Evolutionary conservation across 1,140 invertebrate genomes (phyloP).

Genomic region (Apolygus lucorum): DNA sequence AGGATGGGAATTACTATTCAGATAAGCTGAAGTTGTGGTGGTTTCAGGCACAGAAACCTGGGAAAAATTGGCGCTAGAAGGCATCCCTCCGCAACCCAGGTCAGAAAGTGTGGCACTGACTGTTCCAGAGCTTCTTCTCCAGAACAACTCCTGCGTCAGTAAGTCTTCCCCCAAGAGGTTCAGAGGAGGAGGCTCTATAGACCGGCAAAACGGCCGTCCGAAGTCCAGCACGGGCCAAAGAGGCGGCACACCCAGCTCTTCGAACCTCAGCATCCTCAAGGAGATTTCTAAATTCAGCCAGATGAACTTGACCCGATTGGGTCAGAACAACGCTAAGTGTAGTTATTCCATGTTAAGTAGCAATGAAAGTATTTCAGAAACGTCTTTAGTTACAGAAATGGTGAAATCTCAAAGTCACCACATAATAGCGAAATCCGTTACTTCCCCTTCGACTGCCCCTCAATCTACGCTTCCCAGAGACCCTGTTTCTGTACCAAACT

Average conservation of each 20-base stretch:
- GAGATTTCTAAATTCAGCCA: slow-evolving; percentile 66
- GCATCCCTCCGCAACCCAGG: slow-evolving; percentile 60
- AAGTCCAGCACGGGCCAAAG: slow-evolving; percentile 5
- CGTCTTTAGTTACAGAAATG: slow-evolving; percentile 38
- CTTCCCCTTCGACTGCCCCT: slow-evolving; percentile 28
- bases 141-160: slow-evolving; percentile 16
- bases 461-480: slow-evolving; percentile 49
- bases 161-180: slow-evolving; percentile 28
- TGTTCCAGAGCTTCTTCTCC: slow-evolving; percentile 48
- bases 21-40: too few relatives aligned
- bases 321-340: slow-evolving; percentile 51
- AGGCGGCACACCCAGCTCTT: slow-evolving; percentile 30
- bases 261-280: slow-evolving; percentile 48
- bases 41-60: slow-evolving; percentile 61
- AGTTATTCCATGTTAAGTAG: slow-evolving; percentile 58
- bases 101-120: slow-evolving; percentile 53
- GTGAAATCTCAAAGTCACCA: slow-evolving; percentile 55
- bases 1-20: too few relatives aligned
- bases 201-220: slow-evolving; percentile 23
- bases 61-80: slow-evolving; percentile 60
- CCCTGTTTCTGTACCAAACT: slow-evolving; percentile 67
- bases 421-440: slow-evolving; percentile 41
- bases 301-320: slow-evolving; percentile 57
- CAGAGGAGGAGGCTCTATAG: slow-evolving; percentile 30
- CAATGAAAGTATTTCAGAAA: slow-evolving; percentile 33